These are phyloP conservation scores for Clangula hyemalis DNA, from an alignment of 2,797 vertebrate genomes.

Conservation along the genomic window DNA sequence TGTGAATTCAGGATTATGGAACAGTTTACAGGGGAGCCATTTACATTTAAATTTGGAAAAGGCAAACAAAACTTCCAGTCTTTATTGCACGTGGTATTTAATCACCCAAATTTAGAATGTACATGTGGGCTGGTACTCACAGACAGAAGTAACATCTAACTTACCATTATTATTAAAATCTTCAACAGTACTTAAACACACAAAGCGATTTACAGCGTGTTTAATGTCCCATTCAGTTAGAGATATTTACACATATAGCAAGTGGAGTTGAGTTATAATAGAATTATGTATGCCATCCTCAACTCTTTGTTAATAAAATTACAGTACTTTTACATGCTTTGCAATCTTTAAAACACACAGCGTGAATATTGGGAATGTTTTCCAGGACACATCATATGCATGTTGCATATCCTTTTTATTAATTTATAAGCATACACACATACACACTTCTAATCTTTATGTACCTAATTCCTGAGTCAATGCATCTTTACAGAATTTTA, in stretches of 20 bases:
- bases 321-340: not conserved
- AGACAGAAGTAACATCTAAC: not conserved
- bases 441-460: not conserved
- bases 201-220: not conserved
- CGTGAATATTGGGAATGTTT: not conserved
- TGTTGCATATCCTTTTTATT: not conserved
- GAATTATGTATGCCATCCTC: not conserved
- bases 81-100: no score
- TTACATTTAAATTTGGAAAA: not conserved
- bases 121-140: not conserved
- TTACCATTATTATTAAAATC: not conserved
- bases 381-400: not conserved
- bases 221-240: not conserved
- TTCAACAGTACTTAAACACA: not conserved
- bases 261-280: not conserved
- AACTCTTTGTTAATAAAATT: not conserved
- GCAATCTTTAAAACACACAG: not conserved
- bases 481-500: not conserved
- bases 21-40: not conserved
- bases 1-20: not conserved
- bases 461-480: not conserved
- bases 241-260: not conserved
- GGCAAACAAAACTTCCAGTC: no score
- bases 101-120: not conserved
- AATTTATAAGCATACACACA: not conserved